Evolutionary conservation across 2,113 vertebrate genomes (phyloP).

Genomic region (Alligator sinensis): DNA sequence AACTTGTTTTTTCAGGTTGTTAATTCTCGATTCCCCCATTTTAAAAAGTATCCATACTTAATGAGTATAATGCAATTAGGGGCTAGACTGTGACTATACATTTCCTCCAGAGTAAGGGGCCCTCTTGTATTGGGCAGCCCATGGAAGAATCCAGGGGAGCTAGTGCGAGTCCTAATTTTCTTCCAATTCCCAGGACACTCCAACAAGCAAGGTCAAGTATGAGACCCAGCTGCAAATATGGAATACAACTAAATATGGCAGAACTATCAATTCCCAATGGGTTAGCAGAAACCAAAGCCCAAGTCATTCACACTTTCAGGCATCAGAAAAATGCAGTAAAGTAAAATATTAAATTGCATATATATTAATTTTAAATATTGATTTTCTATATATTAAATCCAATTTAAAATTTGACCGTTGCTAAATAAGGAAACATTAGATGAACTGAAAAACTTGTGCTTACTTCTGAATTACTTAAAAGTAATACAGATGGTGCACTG

Average conservation of each 20-base stretch:
- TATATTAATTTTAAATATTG: background rate
- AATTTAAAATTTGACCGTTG: background rate
- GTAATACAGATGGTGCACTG: background rate
- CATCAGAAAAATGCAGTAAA: background rate
- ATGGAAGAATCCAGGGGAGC: fast-evolving
- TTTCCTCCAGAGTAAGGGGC: background rate
- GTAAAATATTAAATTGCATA: background rate
- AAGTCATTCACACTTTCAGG: background rate
- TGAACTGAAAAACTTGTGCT: background rate
- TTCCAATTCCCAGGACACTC: too few species aligned
- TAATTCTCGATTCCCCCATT: too few species aligned
- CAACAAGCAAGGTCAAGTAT: background rate
- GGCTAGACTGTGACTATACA: background rate
- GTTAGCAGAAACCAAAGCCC: background rate
- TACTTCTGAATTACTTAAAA: background rate
- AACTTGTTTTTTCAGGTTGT: background rate
- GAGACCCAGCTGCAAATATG: background rate
- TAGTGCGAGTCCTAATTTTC: background rate
- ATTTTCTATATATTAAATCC: background rate
- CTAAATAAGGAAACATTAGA: background rate
- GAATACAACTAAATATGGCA: background rate
- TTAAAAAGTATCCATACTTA: background rate
- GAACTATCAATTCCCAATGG: background rate
- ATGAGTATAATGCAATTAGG: background rate
- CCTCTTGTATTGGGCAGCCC: fast-evolving